phyloP scores from a whole-genome alignment of 2,797 vertebrate genomes.

The Heteromormyrus szaboi region DNA sequence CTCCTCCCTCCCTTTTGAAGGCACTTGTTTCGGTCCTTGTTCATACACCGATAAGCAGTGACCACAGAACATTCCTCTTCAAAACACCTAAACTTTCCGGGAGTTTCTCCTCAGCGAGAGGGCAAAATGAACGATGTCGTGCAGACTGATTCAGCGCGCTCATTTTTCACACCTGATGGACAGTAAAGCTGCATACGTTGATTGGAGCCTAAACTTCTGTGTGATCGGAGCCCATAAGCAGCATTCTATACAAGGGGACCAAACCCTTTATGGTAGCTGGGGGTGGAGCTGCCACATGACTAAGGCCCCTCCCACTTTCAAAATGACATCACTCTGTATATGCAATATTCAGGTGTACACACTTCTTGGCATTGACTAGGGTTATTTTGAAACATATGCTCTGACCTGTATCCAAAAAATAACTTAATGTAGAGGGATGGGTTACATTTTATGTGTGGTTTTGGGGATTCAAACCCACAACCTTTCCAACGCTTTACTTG shows the following conservation, averaged over 20 bases:
- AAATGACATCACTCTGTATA: neutral
- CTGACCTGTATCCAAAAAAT: neutral
- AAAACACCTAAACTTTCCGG: neutral
- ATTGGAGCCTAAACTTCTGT: neutral
- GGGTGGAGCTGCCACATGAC: neutral
- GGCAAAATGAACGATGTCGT: neutral
- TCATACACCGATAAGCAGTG: neutral
- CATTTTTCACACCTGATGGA: neutral
- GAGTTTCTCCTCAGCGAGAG: neutral
- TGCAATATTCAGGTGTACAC: neutral
- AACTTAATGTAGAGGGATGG: neutral
- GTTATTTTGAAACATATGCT: neutral
- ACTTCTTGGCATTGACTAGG: neutral
- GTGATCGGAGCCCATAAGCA: neutral
- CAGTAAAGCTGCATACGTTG: neutral
- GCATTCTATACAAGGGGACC: neutral
- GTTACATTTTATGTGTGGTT: neutral
- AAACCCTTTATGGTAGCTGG: neutral
- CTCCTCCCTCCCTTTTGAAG: neutral
- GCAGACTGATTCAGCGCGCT: neutral
- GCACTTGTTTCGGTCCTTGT: neutral
- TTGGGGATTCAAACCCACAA: neutral
- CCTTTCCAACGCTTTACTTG: neutral
- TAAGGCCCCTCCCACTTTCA: neutral
- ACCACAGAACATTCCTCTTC: neutral